Conservation (phyloP, 2,888 invertebrate species). For the Oscheius sp. region DNA sequence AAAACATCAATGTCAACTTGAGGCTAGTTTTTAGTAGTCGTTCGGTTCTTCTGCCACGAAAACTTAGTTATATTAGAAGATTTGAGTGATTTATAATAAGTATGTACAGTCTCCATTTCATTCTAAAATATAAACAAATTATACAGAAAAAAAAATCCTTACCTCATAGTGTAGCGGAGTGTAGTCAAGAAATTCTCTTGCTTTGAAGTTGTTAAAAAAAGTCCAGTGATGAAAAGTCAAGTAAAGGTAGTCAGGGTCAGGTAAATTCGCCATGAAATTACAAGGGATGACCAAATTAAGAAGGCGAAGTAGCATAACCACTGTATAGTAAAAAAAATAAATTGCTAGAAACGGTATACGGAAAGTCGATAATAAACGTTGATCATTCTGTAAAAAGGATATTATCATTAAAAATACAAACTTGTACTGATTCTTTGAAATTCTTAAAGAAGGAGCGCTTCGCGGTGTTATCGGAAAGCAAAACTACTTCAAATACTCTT, state of each 20-base stretch:
- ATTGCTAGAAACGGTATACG: conserved; percentile 49
- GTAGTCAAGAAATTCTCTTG: conserved; percentile 50
- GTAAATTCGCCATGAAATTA: conserved; percentile 32
- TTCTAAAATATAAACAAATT: not conserved
- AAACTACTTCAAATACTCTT: conserved; percentile 41
- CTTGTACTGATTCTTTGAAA: conserved; percentile 35
- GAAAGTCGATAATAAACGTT: conserved; percentile 29
- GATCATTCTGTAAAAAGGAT: conserved; percentile 35
- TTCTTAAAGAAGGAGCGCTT: conserved; percentile 48
- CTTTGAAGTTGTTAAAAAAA: conserved; percentile 59
- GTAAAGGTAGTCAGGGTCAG: conserved; percentile 58
- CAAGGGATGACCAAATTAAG: not conserved
- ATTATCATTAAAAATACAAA: conserved; percentile 13
- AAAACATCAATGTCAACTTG: not conserved
- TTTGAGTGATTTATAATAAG: not conserved
- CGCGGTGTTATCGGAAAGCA: conserved; percentile 58
- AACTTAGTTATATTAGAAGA: not conserved
- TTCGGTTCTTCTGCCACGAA: conserved; percentile 1
- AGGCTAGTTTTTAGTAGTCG: not conserved
- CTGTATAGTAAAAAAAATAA: conserved; percentile 46
- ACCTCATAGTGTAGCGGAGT: conserved; percentile 12
- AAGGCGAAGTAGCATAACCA: conserved; percentile 16
- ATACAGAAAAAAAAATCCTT: not conserved
- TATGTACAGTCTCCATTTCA: not conserved
- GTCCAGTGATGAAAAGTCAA: conserved; percentile 66